Conservation (phyloP, 2,888 invertebrate genomes). For the Eumerus sabulonum region DNA sequence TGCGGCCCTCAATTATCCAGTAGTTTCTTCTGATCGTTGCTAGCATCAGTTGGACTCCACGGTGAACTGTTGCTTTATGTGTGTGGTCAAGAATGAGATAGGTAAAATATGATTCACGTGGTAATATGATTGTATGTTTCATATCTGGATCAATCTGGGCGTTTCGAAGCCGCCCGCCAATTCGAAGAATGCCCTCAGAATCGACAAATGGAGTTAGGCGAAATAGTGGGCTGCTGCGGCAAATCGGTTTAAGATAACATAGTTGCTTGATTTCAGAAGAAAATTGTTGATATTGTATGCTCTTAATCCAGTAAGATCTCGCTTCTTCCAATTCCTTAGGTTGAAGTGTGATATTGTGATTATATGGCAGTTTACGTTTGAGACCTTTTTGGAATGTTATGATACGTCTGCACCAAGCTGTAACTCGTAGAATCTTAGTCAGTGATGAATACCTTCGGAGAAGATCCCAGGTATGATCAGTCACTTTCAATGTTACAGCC, state of each 20-base stretch:
- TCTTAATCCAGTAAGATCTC: conserved; percentile 17
- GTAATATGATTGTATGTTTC: conserved; percentile 52
- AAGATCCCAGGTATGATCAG: conserved; percentile 17
- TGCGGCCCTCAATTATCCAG: conserved; percentile 27
- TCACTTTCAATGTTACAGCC: neutral
- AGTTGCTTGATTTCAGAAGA: conserved; percentile 27
- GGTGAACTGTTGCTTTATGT: conserved; percentile 41
- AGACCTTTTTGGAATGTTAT: neutral
- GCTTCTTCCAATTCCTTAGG: conserved; percentile 12
- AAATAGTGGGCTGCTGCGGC: conserved; percentile 8
- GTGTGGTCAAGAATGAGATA: conserved; percentile 29
- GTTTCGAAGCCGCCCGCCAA: conserved; percentile 52
- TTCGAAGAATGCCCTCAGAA: conserved; percentile 19
- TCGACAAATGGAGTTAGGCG: conserved; percentile 45
- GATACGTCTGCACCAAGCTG: conserved; percentile 22
- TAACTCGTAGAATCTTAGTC: conserved; percentile 9
- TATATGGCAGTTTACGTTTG: neutral
- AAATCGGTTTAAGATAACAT: conserved; percentile 9
- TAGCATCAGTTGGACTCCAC: conserved; percentile 41
- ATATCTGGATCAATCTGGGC: conserved; percentile 30
- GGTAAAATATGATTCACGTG: conserved; percentile 33
- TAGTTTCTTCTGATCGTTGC: conserved; percentile 33
- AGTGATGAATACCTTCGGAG: conserved; percentile 12
- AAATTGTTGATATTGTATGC: conserved; percentile 12
- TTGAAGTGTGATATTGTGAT: neutral